Evolutionary conservation across 2,888 invertebrate species (phyloP), one percentile per base, ranked within the genome.

Genomic region (Elegia similella): DNA sequence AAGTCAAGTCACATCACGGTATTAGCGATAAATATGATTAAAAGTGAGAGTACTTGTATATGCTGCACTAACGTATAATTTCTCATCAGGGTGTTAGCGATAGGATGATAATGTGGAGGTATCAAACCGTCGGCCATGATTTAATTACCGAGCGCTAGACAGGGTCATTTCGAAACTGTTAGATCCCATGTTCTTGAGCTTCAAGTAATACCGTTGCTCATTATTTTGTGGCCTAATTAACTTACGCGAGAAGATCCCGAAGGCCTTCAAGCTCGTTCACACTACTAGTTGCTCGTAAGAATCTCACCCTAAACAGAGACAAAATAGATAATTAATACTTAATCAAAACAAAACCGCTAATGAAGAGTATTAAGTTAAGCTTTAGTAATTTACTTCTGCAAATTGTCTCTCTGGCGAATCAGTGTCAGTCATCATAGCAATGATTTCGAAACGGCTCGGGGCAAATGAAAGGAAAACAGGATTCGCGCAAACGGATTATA

Each of bases 61-160:
- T n/a, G n/a, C n/a, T n/a, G n/a, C n/a, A n/a, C 10, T 8, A 34
- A 46, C 17, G 17, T 17, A 17, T 46, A 17, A 17, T 46, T 46
- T 23, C 46, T 17, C 17, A 46, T 46, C 23, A 23, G 8, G 62
- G 62, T 68, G 66, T 54, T 63, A 66, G 68, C 23, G 23, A 23
- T 23, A 23, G 23, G 23, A 23, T 23, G 23, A 23, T 23, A 23
- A 23, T 74, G 73, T 65, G 70, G 70, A 70, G 73, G 69, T 59
- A 65, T 71, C 72, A 67, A 69, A 69, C 65, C 67, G 64, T 61
- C 64, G 63, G 69, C 66, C 72, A 70, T 69, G 83, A 85, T 84
- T 83, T 81, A 84, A 83, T 84, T 84, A 84, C 84, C 78, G 76
- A 82, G 82, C 75, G 70, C 69, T 67, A 62, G 65, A 72, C 67